These are phyloP conservation scores for Conistra vaccinii DNA, from an alignment of 2,888 invertebrate genomes.

Conservation along the genomic window DNA sequence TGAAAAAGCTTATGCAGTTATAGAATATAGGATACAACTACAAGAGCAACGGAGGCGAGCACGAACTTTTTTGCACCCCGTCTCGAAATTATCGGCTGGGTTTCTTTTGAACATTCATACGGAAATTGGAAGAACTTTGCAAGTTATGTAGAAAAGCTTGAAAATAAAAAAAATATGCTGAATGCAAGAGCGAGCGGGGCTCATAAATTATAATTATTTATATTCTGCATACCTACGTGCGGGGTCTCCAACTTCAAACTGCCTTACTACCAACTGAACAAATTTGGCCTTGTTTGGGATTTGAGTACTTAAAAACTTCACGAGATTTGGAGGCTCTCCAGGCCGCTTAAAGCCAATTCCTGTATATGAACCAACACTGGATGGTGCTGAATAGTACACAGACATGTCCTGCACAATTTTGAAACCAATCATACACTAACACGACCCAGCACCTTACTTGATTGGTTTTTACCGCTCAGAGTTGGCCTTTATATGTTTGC, in stretches of 20 bases:
- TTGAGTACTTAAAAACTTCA: not conserved
- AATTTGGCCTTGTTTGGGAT: not conserved
- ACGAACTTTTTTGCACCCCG: not conserved
- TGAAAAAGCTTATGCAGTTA: not conserved
- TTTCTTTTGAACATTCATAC: not conserved
- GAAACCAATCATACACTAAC: too few species aligned
- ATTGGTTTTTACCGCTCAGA: too few species aligned
- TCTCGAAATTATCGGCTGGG: not conserved
- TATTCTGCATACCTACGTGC: not conserved
- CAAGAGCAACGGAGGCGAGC: not conserved
- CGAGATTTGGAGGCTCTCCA: too few species aligned
- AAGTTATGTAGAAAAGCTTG: not conserved
- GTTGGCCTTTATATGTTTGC: too few species aligned
- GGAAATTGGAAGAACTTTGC: not conserved
- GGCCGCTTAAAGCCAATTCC: too few species aligned
- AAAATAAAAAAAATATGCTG: not conserved
- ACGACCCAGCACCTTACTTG: too few species aligned
- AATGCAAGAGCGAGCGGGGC: not conserved
- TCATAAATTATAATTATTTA: not conserved
- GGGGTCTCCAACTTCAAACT: not conserved
- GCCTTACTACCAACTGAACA: not conserved
- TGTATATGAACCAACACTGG: too few species aligned
- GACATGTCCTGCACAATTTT: too few species aligned
- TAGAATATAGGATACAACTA: not conserved
- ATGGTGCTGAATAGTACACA: too few species aligned